Evolutionary conservation across 2,888 invertebrate genomes (phyloP).

Genomic region (Thymelicus sylvestris): DNA sequence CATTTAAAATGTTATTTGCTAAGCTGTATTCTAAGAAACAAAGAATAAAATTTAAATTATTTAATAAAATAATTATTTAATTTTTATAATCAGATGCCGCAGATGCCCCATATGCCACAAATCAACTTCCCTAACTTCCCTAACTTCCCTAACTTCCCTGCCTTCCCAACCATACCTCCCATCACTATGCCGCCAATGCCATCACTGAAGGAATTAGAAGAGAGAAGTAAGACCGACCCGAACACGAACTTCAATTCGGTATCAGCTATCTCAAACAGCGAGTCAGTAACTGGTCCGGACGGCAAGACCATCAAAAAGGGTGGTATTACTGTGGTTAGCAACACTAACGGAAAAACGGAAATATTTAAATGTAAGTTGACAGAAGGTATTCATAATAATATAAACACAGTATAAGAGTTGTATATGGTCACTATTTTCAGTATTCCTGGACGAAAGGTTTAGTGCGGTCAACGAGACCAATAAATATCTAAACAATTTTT

Average conservation of each 20-base stretch:
- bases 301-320: constrained; percentile 51
- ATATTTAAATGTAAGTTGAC: constrained; percentile 44
- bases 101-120: background rate
- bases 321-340: constrained; percentile 49
- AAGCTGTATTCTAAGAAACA: too few relatives aligned
- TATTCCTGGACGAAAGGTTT: too few relatives aligned
- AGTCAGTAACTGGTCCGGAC: constrained; percentile 42
- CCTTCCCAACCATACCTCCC: constrained; percentile 11
- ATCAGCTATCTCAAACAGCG: constrained; percentile 45
- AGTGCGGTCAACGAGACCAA: too few relatives aligned
- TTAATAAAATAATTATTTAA: constrained; percentile 20
- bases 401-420: too few relatives aligned
- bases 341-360: constrained; percentile 51
- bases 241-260: constrained; percentile 52
- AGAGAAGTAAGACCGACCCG: constrained; percentile 24
- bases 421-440: too few relatives aligned
- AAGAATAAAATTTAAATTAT: too few relatives aligned
- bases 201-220: constrained; percentile 5
- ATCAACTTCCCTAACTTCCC: too few relatives aligned
- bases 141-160: background rate
- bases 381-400: too few relatives aligned
- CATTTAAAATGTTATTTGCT: too few relatives aligned
- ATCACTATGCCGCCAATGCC: background rate
- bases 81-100: constrained; percentile 38
- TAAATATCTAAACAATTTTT: too few relatives aligned